Conservation (phyloP, 1,140 invertebrate species). For the Drosophila biarmipes region DNA sequence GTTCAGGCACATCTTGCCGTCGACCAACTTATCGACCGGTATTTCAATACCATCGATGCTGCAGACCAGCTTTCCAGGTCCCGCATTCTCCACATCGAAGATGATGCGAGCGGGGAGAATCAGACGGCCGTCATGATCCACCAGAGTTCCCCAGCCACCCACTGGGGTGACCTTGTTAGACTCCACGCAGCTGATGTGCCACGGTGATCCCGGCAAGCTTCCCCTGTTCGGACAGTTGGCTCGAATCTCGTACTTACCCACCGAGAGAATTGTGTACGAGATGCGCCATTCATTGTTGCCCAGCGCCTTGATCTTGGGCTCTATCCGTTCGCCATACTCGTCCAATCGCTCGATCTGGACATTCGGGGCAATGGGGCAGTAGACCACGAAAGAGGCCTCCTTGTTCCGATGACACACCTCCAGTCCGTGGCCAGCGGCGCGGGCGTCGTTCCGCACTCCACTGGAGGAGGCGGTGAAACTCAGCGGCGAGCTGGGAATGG, state of each 20-base stretch:
- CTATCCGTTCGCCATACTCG: slow-evolving; percentile 81
- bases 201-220: slow-evolving; percentile 86
- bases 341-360: slow-evolving; percentile 85
- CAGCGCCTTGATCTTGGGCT: slow-evolving; percentile 82
- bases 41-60: slow-evolving; percentile 87
- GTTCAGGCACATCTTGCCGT: slow-evolving; percentile 76
- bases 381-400: slow-evolving; percentile 89
- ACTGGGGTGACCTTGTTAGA: slow-evolving; percentile 86
- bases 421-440: slow-evolving; percentile 87
- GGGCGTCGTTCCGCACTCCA: slow-evolving; percentile 84
- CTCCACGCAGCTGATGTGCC: slow-evolving; percentile 84
- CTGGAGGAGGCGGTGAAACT: slow-evolving; percentile 85
- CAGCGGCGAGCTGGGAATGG: slow-evolving; percentile 87
- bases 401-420: slow-evolving; percentile 90
- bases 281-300: slow-evolving; percentile 86
- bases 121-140: slow-evolving; percentile 90
- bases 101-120: slow-evolving; percentile 91
- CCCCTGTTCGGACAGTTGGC: slow-evolving; percentile 86
- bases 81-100: slow-evolving; percentile 90
- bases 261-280: slow-evolving; percentile 86
- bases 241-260: slow-evolving; percentile 86
- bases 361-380: slow-evolving; percentile 86
- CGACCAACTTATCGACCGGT: slow-evolving; percentile 76
- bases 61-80: slow-evolving; percentile 89
- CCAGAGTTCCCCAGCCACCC: slow-evolving; percentile 92